Base-by-base conservation (phyloP, 2,113 vertebrate genomes). In the Hymenochirus boettgeri region DNA sequence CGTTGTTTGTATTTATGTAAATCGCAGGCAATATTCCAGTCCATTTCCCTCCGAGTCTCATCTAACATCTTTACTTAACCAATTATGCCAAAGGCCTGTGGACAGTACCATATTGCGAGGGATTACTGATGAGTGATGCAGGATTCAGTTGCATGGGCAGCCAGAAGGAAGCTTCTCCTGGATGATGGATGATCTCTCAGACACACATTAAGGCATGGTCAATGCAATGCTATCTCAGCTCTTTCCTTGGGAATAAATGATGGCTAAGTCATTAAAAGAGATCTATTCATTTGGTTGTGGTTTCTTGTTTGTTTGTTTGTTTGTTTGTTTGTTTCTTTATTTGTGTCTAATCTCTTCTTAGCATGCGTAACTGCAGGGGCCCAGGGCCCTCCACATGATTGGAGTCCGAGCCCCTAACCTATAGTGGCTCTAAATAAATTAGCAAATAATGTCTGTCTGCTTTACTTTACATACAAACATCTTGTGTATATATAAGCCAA, bases 181-280 rank as follows among this genome's bases (percentile, higher is more conserved):
- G 11, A 39, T 66, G 64, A 66, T 66, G 26, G 55, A 66, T 66
- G 64, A 66, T 66, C 45, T 35, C 22, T 21, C 17, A 58, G 46
- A 58, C 15, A 50, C 19, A 51, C 52, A 57, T 31, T 45, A 65
- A 39, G 58, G 64, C 55, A 58, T 66, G 64, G 64, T 66, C 64
- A 58, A 55, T 27, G 55, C 55, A 27, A 2, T 66, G 55, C 64
- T 66, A 22, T 52, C 55, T 66, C 54, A 66, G 64, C 64, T 58
- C 31, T 66, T 66, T 66, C 55, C 29, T 31, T 45, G 22, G 55
- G 25, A 61, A 66, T 58, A 66, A 66, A n/a, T 66, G 64, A 66
- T 66, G 62, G 56, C 62, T 64, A 17, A 57, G 54, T 66, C 42
- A 39, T 58, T 51, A 51, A 25, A 10, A 33, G 19, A 64, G 29